Conservation (phyloP, 2,113 vertebrate genomes). For the Leucosticte australis region DNA sequence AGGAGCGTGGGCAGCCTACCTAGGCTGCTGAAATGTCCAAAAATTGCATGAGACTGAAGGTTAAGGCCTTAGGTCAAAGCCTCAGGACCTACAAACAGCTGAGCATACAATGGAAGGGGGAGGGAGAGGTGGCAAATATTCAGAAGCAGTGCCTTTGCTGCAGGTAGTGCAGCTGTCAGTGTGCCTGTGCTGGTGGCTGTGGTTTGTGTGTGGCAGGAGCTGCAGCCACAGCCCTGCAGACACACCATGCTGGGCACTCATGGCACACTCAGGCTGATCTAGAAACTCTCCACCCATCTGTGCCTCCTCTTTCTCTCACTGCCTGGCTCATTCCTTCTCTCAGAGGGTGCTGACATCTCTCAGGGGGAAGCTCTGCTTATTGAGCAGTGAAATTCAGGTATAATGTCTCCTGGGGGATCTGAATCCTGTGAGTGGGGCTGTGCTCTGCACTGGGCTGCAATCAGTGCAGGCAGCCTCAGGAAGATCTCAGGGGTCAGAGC, state of each 20-base stretch:
- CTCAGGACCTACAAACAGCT: not conserved
- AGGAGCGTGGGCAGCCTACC: not conserved
- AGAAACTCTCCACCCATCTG: not conserved
- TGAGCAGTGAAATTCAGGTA: not conserved
- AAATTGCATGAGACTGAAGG: not conserved
- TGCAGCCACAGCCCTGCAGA: not conserved
- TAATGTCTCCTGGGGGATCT: not conserved
- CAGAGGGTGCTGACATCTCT: not conserved
- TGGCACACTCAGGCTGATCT: not conserved
- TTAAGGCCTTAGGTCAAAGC: not conserved
- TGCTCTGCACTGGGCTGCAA: not conserved
- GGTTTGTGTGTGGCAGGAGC: not conserved
- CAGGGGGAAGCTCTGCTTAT: not conserved
- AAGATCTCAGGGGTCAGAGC: not conserved
- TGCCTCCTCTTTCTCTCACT: not conserved
- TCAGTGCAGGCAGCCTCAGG: not conserved
- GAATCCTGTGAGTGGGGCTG: not conserved
- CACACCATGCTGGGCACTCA: fast-evolving
- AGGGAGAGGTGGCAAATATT: not conserved
- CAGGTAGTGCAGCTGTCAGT: not conserved
- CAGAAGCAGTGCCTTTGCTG: not conserved
- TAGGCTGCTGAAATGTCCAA: not conserved
- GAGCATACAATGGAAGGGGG: not conserved
- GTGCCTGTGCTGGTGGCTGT: not conserved
- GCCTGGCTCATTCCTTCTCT: not conserved